These are phyloP conservation scores for Troides helena DNA, from an alignment of 2,888 invertebrate species.

Conservation along the genomic window DNA sequence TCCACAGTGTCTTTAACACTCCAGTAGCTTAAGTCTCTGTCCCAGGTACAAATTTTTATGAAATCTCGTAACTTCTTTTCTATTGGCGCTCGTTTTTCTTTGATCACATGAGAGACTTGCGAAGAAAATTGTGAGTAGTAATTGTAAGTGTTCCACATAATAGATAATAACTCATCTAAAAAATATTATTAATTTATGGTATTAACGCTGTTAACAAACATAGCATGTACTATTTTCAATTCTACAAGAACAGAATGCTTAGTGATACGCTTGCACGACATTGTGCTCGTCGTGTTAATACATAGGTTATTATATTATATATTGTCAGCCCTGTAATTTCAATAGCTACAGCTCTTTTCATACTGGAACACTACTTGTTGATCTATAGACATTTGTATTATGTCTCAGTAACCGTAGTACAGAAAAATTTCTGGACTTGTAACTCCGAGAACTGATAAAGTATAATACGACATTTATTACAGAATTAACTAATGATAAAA, in stretches of 20 bases:
- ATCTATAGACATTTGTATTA: too few species aligned
- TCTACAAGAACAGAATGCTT: background rate
- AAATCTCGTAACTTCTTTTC: constrained; percentile 96
- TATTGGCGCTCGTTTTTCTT: constrained; percentile 87
- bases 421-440: too few species aligned
- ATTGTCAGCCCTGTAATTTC: too few species aligned
- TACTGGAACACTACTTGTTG: too few species aligned
- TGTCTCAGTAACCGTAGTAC: too few species aligned
- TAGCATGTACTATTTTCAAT: background rate
- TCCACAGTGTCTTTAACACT: constrained; percentile 93
- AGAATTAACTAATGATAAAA: too few species aligned
- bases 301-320: too few species aligned
- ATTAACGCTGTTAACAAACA: background rate
- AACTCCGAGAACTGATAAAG: too few species aligned
- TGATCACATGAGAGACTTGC: constrained; percentile 83
- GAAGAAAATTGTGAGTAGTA: constrained; percentile 90
- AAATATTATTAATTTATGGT: constrained; percentile 30
- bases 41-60: constrained; percentile 97
- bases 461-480: too few species aligned
- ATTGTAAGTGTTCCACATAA: constrained; percentile 89
- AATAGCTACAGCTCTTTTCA: too few species aligned
- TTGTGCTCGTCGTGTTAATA: too few species aligned
- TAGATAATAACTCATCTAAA: constrained; percentile 80
- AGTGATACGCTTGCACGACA: too few species aligned
- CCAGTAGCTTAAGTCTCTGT: constrained; percentile 96